phyloP scores from a whole-genome alignment of 2,797 vertebrate species.

The Neomorphus geoffroyi region DNA sequence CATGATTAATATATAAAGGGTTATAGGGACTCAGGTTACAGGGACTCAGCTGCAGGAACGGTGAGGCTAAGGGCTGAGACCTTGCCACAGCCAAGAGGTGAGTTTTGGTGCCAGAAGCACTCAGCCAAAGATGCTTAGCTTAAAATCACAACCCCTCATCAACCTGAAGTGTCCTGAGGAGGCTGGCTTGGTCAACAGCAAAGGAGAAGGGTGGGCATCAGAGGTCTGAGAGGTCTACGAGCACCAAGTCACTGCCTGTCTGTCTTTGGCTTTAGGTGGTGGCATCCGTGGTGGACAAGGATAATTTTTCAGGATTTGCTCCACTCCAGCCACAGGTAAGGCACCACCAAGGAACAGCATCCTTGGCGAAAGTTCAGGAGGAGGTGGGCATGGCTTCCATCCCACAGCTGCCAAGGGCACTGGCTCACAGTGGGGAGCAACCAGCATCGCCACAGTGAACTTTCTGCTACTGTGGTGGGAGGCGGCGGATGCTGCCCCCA shows the following conservation, averaged over 20 bases:
- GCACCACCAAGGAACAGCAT: rapidly evolving
- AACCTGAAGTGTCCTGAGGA: not conserved
- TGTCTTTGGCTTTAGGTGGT: slow-evolving; percentile 82
- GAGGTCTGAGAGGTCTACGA: not conserved
- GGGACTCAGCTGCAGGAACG: not conserved
- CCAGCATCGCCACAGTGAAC: not conserved
- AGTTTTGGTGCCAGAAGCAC: not conserved
- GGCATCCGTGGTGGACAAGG: slow-evolving; percentile 90
- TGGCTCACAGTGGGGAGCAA: not conserved
- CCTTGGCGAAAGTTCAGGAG: not conserved
- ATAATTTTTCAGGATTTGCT: slow-evolving; percentile 92
- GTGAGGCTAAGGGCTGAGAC: not conserved
- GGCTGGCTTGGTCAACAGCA: not conserved
- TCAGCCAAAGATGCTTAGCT: not conserved
- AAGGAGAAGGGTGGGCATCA: not conserved
- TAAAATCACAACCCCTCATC: not conserved
- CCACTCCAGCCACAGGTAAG: slow-evolving; percentile 93
- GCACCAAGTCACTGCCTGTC: not conserved
- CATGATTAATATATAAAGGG: not conserved
- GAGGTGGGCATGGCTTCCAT: rapidly evolving
- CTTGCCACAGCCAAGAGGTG: not conserved
- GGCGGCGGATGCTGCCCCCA: not conserved
- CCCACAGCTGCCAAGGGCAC: rapidly evolving
- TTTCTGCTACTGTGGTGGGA: rapidly evolving
- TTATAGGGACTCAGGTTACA: not conserved